Evolutionary conservation across 2,797 vertebrate genomes (phyloP).

Genomic region (Zalophus californianus): DNA sequence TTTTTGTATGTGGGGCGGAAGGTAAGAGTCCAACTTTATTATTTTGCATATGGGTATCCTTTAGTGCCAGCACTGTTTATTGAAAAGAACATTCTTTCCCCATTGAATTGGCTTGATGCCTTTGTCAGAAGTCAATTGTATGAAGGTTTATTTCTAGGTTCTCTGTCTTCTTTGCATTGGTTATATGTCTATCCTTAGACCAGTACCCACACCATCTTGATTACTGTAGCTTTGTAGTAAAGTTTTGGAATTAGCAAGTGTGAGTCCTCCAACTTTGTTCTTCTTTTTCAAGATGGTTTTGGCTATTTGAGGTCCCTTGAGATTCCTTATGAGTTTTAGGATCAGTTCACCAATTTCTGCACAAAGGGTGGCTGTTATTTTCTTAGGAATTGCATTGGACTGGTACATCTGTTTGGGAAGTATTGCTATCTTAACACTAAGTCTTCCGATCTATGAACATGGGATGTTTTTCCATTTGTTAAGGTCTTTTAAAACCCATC

Average conservation of each 20-base stretch:
- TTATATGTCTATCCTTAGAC: not conserved
- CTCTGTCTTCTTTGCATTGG: not conserved
- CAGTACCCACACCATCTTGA: not conserved
- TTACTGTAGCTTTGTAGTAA: not conserved
- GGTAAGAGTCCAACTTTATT: not conserved
- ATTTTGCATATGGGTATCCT: not conserved
- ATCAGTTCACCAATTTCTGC: not conserved
- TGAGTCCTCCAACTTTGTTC: not conserved
- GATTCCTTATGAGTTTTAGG: not conserved
- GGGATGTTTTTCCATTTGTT: not conserved
- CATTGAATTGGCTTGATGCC: not conserved
- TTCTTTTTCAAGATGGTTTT: not conserved
- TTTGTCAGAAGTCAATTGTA: not conserved
- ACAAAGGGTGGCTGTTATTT: conserved; percentile 7
- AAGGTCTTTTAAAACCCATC: not conserved
- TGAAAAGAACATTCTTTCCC: not conserved
- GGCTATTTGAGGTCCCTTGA: not conserved
- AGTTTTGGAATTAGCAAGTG: not conserved
- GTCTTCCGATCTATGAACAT: not conserved
- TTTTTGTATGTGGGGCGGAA: not conserved
- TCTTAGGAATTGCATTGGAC: not conserved
- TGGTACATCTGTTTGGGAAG: not conserved
- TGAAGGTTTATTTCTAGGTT: not conserved
- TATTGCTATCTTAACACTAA: not conserved
- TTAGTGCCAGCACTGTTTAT: not conserved